Conservation (phyloP, 2,888 invertebrate species). For the Lycophotia porphyrea region DNA sequence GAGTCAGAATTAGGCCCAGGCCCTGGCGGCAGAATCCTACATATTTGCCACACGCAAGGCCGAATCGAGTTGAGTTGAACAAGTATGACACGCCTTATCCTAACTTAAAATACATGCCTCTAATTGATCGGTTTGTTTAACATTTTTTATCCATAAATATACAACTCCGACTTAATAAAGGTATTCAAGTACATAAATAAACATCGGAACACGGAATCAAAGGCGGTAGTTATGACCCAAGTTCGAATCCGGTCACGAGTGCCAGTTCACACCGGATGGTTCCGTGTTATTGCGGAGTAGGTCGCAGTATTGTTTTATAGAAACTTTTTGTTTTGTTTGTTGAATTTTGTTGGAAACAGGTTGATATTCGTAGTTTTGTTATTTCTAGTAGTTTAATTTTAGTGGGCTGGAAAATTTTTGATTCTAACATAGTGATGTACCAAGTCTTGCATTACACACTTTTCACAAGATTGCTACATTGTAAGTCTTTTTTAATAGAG, state of each 20-base stretch:
- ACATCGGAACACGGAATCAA: constrained; percentile 46
- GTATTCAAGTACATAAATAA: constrained; percentile 32
- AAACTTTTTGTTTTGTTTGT: constrained; percentile 33
- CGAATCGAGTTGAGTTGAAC: not conserved
- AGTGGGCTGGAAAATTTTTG: not conserved
- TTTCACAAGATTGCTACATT: not conserved
- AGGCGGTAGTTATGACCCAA: constrained; percentile 55
- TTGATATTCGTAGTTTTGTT: not conserved
- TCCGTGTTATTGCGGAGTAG: constrained; percentile 37
- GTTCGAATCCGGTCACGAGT: constrained; percentile 61
- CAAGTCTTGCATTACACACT: no score
- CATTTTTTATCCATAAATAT: constrained; percentile 13
- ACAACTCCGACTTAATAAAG: not conserved
- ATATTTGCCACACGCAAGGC: not conserved
- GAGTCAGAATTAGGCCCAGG: not conserved
- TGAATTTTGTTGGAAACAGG: not conserved
- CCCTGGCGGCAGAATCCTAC: not conserved
- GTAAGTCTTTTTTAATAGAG: not conserved
- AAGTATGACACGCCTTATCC: not conserved
- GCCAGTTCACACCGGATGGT: constrained; percentile 33
- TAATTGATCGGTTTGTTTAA: constrained; percentile 6
- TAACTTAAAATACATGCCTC: no score
- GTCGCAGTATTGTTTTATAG: constrained; percentile 13
- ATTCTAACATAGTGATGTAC: not conserved
- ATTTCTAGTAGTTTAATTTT: not conserved